Conservation (phyloP, 2,797 vertebrate species). For the Rhincodon typus region DNA sequence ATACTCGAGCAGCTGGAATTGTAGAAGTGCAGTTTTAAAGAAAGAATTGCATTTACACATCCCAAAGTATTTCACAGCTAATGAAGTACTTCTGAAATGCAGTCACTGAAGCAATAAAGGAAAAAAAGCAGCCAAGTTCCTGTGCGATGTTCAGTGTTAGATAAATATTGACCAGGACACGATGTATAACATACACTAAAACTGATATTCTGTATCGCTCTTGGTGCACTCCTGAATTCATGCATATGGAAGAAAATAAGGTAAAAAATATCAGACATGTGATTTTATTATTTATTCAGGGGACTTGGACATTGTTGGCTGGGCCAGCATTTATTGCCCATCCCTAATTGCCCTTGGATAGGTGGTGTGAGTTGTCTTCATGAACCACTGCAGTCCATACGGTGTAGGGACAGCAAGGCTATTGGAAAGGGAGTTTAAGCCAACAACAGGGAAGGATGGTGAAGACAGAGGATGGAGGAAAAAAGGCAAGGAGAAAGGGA, state of each 20-base stretch:
- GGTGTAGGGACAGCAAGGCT: neutral
- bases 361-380: neutral
- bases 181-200: neutral
- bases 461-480: neutral
- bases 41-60: too few species aligned
- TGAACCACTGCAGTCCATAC: neutral
- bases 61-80: too few species aligned
- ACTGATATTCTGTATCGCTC: neutral
- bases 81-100: too few species aligned
- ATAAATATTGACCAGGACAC: too few species aligned
- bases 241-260: neutral
- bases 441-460: neutral
- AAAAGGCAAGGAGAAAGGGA: neutral
- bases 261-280: neutral
- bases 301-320: neutral
- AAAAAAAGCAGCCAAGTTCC: neutral
- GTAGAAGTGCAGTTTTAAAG: neutral
- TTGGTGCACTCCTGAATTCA: too few species aligned
- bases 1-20: neutral
- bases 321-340: neutral
- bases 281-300: neutral
- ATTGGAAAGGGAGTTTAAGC: neutral
- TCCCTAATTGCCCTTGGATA: neutral
- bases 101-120: neutral
- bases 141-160: neutral